Evolutionary conservation across 2,113 vertebrate species (phyloP), one percentile per base, ranked within the genome.

Genomic region (Sclerurus mexicanus): DNA sequence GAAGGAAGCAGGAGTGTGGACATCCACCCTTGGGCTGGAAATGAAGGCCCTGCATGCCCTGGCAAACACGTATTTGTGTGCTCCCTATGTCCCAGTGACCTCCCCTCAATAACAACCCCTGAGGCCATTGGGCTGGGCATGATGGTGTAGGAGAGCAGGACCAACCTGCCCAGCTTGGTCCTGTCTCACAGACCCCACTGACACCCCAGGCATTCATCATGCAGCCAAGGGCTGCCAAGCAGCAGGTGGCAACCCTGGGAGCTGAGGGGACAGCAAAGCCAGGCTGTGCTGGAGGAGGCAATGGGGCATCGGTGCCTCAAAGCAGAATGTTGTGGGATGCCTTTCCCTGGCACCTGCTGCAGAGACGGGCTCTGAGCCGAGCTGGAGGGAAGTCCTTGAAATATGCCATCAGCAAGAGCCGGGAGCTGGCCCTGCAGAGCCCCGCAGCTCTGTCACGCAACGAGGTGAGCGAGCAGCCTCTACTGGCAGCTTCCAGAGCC

Each of bases 401-500:
- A 49, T 35, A 24, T 1, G 2, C 25, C 63, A 17, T 14, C 8
- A 58, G 60, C 30, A 7, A 33, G n/a, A 20, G 27, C 66, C 3
- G 2, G 10, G 77, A 37, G 2, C 27, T 4, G 64, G 50, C 40
- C 50, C 67, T 10, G 63, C 62, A 37, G 40, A 24, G 4, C 37
- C 20, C 47, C 2, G 11, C 86, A 66, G 81, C 58, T 63, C 68
- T 12, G 46, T 50, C 46, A 72, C 6, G 72, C 68, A 91, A 58
- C 21, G 6, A 94, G 88, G 96, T 33, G 20, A 66, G 71, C 9
- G 74, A 95, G 97, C 94, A 90, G 11, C 97, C 93, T 91, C 97
- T 97, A 35, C 95, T 39, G 97, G 96, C 91, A 85, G 89, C 39
- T 86, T 42, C 58, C 1, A 4, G 10, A 5, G 16, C 47, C 44